Percentiles rank a stretch among this genome's conserved stretches.
phyloP scores from a whole-genome alignment of 2,113 vertebrate genomes.

The Entomyzon cyanotis region DNA sequence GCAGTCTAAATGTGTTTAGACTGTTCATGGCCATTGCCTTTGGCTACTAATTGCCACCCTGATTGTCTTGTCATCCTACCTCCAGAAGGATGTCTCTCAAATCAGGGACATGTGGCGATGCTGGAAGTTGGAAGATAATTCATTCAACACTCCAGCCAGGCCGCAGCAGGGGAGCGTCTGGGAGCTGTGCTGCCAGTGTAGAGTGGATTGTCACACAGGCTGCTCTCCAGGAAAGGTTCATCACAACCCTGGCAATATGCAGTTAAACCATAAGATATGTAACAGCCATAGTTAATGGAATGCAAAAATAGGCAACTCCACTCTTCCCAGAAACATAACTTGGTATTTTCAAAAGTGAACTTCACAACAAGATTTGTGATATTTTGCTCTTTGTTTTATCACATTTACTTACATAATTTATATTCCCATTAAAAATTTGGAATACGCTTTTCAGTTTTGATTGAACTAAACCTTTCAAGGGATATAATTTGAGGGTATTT shows the following conservation, averaged over 20 bases:
- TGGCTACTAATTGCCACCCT: not conserved
- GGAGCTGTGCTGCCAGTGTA: not conserved
- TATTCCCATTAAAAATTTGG: not conserved
- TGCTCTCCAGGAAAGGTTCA: not conserved
- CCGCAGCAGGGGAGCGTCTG: not conserved
- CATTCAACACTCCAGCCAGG: not conserved
- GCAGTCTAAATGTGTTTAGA: not conserved
- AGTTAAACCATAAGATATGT: not conserved
- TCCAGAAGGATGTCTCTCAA: not conserved
- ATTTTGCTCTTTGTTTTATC: not conserved
- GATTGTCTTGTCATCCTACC: not conserved
- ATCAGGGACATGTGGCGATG: not conserved
- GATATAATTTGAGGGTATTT: not conserved
- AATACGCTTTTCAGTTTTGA: not conserved
- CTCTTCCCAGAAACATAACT: not conserved
- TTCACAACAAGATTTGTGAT: not conserved
- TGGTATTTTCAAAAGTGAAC: not conserved
- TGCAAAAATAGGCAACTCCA: not conserved
- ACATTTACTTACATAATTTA: not conserved
- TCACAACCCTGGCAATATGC: not conserved
- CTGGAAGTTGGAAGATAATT: slow-evolving; percentile 31
- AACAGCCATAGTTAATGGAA: not conserved
- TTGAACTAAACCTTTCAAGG: not conserved
- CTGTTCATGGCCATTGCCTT: not conserved
- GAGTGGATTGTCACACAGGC: not conserved